phyloP scores from a whole-genome alignment of 2,797 vertebrate species.

The Scolopax bukidnonensis region DNA sequence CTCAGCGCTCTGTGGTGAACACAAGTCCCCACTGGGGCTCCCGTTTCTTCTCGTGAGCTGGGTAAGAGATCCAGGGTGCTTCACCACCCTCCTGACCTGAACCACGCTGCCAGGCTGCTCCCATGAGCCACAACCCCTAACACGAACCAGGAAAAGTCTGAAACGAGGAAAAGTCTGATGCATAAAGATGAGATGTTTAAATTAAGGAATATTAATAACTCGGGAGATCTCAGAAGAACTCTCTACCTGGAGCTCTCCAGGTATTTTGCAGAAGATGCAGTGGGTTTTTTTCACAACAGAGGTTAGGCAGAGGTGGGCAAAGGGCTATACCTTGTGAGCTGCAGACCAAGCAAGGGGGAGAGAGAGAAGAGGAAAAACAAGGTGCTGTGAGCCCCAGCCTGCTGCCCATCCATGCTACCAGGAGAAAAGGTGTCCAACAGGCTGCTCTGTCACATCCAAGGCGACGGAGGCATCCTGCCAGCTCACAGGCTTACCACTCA shows the following conservation, averaged over 20 bases:
- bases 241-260: background rate
- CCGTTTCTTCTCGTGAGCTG: background rate
- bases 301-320: background rate
- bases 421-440: conserved; percentile 32
- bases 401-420: background rate
- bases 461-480: background rate
- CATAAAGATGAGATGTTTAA: conserved; percentile 14
- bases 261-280: background rate
- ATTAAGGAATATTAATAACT: conserved; percentile 36
- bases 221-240: background rate
- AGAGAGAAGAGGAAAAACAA: background rate
- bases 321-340: background rate
- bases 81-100: background rate
- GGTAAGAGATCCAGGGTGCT: background rate
- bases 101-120: background rate
- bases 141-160: background rate
- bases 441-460: conserved; percentile 1
- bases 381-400: background rate
- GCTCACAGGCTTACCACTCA: background rate
- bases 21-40: background rate
- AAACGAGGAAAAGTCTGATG: background rate
- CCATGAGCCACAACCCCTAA: background rate
- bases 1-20: background rate
- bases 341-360: background rate
- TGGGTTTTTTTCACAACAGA: background rate